Conservation (phyloP, 1,140 invertebrate genomes). For the Macrobrachium nipponense region DNA sequence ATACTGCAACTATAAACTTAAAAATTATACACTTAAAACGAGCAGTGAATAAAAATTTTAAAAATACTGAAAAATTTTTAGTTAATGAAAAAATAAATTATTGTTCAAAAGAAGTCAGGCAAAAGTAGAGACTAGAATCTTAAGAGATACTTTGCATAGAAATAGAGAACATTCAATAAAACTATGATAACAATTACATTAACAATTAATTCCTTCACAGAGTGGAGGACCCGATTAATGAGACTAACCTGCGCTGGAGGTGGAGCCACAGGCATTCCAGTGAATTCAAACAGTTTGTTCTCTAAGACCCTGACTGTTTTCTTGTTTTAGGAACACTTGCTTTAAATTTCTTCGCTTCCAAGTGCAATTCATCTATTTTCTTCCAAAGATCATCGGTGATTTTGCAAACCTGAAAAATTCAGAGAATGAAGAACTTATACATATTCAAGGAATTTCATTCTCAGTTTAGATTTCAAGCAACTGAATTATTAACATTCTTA, state of each 20-base stretch:
- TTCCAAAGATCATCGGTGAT: slow-evolving; percentile 68
- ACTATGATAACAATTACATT: slow-evolving; percentile 50
- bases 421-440: neutral
- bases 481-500: too few species aligned
- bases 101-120: too few species aligned
- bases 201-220: slow-evolving; percentile 39
- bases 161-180: slow-evolving; percentile 50
- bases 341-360: slow-evolving; percentile 90
- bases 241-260: slow-evolving; percentile 48
- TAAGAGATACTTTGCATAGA: slow-evolving; percentile 43
- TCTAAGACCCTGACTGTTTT: slow-evolving; percentile 77
- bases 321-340: slow-evolving; percentile 94
- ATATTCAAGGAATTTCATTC: neutral
- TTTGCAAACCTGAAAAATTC: slow-evolving; percentile 50
- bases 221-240: slow-evolving; percentile 13
- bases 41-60: too few species aligned
- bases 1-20: too few species aligned
- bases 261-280: slow-evolving; percentile 9
- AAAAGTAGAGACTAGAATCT: slow-evolving; percentile 10
- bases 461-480: too few species aligned
- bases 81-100: too few species aligned
- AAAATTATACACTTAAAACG: too few species aligned
- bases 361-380: slow-evolving; percentile 82
- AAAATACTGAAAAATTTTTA: too few species aligned
- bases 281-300: slow-evolving; percentile 39